Conservation (phyloP, 2,113 vertebrate species). For the Tringa solitaria region DNA sequence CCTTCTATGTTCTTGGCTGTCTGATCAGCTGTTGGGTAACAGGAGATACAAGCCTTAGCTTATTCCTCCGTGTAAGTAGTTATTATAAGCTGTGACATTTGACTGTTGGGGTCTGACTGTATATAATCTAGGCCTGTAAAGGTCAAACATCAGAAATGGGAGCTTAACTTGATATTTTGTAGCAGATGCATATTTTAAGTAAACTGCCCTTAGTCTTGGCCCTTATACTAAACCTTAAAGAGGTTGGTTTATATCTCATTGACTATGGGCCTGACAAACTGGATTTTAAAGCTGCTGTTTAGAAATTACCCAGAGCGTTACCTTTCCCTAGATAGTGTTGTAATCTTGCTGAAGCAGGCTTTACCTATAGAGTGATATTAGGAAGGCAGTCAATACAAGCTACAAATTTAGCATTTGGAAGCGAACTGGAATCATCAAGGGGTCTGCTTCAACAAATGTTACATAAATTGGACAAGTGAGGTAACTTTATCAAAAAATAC, state of each 20-base stretch:
- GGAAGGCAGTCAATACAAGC: not conserved
- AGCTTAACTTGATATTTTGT: not conserved
- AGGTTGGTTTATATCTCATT: not conserved
- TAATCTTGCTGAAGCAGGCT: not conserved
- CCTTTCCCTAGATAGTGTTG: not conserved
- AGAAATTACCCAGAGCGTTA: not conserved
- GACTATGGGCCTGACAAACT: not conserved
- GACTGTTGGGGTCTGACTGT: not conserved
- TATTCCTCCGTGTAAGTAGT: not conserved
- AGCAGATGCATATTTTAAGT: not conserved
- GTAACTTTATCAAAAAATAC: not conserved
- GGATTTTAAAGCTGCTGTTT: not conserved
- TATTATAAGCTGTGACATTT: conserved; percentile 75
- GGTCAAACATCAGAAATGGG: conserved; percentile 38
- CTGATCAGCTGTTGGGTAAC: conserved; percentile 52
- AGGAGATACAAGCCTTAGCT: conserved; percentile 13
- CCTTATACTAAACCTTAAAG: not conserved
- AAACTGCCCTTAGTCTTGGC: not conserved
- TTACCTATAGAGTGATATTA: not conserved
- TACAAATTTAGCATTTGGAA: not conserved
- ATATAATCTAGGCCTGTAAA: conserved; percentile 28
- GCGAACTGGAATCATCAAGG: not conserved
- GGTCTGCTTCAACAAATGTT: not conserved
- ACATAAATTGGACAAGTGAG: not conserved
- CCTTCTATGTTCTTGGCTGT: not conserved